Evolutionary conservation across 2,113 vertebrate genomes (phyloP).

Genomic region (Seriola dumerili): DNA sequence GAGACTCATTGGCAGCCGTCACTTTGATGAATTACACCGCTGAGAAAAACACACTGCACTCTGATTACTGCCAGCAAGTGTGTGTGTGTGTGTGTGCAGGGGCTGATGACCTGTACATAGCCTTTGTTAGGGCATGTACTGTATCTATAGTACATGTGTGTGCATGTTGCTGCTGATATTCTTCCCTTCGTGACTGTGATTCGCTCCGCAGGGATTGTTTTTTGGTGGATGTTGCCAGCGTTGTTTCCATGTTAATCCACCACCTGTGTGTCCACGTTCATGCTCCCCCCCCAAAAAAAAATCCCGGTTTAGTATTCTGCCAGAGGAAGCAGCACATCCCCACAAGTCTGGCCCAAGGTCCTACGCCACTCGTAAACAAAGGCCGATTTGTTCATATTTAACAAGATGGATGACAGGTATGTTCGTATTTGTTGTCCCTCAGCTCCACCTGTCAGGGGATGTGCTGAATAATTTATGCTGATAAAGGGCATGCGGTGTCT

Average conservation of each 20-base stretch:
- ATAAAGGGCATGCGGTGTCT: constrained; percentile 15
- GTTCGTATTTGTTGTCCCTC: constrained; percentile 33
- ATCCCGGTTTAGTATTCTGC: constrained; percentile 61
- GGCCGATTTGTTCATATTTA: constrained; percentile 71
- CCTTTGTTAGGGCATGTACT: not conserved
- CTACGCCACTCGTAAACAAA: constrained; percentile 39
- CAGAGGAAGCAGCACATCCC: constrained; percentile 32
- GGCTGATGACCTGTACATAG: constrained; percentile 15
- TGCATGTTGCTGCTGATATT: not conserved
- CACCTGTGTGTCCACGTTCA: constrained; percentile 18
- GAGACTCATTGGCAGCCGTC: constrained; percentile 79
- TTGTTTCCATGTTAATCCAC: constrained; percentile 59
- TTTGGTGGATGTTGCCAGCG: constrained; percentile 25
- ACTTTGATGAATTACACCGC: constrained; percentile 79
- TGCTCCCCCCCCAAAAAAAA: not conserved
- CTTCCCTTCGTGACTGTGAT: constrained; percentile 8
- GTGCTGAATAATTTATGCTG: constrained; percentile 51
- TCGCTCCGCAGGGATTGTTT: constrained; percentile 43
- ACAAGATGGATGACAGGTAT: constrained; percentile 59
- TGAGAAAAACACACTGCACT: constrained; percentile 73
- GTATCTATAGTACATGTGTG: constrained; percentile 4
- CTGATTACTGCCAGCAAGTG: constrained; percentile 75
- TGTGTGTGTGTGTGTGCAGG: constrained; percentile 37
- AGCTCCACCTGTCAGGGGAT: constrained; percentile 43
- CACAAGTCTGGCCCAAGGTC: constrained; percentile 65